Evolutionary conservation across 2,888 invertebrate species (phyloP).

Genomic region (Rhagonycha lutea): DNA sequence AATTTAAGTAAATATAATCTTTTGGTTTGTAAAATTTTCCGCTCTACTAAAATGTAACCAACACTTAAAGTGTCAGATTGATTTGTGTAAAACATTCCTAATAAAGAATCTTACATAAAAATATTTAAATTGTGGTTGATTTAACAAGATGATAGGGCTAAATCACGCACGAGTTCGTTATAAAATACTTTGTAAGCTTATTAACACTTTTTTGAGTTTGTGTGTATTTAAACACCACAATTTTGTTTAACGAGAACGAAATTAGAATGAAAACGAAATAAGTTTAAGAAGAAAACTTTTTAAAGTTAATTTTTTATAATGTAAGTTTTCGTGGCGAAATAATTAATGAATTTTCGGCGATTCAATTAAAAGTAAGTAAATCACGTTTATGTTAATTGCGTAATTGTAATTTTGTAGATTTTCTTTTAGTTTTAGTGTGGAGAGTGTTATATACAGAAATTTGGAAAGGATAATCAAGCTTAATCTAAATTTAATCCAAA

Average conservation of each 20-base stretch:
- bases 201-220: background rate
- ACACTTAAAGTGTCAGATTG: background rate
- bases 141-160: background rate
- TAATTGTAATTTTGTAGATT: background rate
- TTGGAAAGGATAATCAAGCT: slow-evolving; percentile 3
- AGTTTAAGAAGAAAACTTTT: background rate
- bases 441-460: background rate
- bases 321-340: background rate
- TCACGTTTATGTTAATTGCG: background rate
- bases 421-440: background rate
- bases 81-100: background rate
- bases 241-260: background rate
- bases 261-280: background rate
- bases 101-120: background rate
- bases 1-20: too few species aligned
- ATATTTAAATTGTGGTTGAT: background rate
- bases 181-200: background rate
- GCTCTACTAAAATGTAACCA: background rate
- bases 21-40: background rate
- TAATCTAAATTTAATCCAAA: background rate
- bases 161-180: background rate
- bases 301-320: background rate
- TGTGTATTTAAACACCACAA: background rate
- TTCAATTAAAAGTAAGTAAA: background rate
- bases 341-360: background rate